phyloP scores from a whole-genome alignment of 1,140 invertebrate genomes.

The Pemphigus obesinymphae region DNA sequence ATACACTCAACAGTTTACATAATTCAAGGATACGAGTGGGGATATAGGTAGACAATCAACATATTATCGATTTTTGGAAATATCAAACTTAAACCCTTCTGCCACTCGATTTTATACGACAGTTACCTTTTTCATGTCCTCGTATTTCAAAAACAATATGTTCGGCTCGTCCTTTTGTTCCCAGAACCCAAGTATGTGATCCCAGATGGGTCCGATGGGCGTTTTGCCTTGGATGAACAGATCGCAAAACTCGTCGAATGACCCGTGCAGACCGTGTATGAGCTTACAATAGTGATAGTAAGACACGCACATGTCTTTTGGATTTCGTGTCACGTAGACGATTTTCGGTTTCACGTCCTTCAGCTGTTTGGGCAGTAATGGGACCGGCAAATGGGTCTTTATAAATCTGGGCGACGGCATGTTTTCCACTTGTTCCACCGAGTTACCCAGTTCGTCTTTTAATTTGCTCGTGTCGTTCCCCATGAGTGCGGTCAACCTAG shows the following conservation, averaged over 20 bases:
- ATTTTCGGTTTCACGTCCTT: slow-evolving; percentile 70
- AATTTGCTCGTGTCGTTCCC: slow-evolving; percentile 52
- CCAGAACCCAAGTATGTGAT: slow-evolving; percentile 51
- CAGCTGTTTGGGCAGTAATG: slow-evolving; percentile 64
- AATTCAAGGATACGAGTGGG: too few relatives aligned
- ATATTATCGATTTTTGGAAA: too few relatives aligned
- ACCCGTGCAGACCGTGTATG: slow-evolving; percentile 65
- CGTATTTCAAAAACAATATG: slow-evolving; percentile 55
- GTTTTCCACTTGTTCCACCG: slow-evolving; percentile 64
- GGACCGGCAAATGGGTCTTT: slow-evolving; percentile 74
- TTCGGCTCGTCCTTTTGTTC: slow-evolving; percentile 51
- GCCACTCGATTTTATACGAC: too few relatives aligned
- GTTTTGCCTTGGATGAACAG: slow-evolving; percentile 65
- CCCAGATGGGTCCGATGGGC: slow-evolving; percentile 49
- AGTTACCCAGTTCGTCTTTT: slow-evolving; percentile 55
- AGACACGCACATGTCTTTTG: slow-evolving; percentile 89
- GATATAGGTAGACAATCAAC: too few relatives aligned
- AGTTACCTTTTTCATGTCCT: slow-evolving; percentile 53
- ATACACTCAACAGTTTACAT: too few relatives aligned
- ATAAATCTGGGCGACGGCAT: slow-evolving; percentile 66
- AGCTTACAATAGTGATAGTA: slow-evolving; percentile 79
- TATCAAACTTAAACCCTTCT: too few relatives aligned
- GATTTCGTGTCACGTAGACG: slow-evolving; percentile 85
- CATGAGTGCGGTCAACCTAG: slow-evolving; percentile 53
- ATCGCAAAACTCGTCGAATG: slow-evolving; percentile 77